Evolutionary conservation across 2,888 invertebrate genomes (phyloP).

Genomic region (Harpagoxenus sublaevis): DNA sequence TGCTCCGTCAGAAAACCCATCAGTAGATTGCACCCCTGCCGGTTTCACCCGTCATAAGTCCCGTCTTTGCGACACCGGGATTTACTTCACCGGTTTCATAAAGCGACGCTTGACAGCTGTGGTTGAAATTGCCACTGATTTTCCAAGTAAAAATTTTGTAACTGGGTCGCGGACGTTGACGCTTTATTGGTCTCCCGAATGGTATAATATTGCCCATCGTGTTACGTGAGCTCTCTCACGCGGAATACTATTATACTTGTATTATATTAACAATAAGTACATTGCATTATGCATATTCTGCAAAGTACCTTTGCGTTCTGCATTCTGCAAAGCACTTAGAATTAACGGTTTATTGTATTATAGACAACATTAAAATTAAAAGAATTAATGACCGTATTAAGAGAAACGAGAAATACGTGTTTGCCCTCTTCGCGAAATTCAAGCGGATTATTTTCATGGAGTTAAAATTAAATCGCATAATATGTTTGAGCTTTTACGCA

Average conservation of each 20-base stretch:
- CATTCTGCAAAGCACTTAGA: background rate
- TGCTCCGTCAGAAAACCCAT: slow-evolving; percentile 38
- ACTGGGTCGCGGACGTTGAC: slow-evolving; percentile 19
- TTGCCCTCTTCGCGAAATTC: background rate
- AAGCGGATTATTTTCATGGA: background rate
- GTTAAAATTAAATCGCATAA: slow-evolving; percentile 22
- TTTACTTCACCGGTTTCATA: slow-evolving; percentile 36
- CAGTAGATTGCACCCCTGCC: slow-evolving; percentile 15
- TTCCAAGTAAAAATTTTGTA: slow-evolving; percentile 40
- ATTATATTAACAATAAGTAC: background rate
- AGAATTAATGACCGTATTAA: slow-evolving; percentile 5
- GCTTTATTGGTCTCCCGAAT: background rate
- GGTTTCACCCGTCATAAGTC: slow-evolving; percentile 1
- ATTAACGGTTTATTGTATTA: background rate
- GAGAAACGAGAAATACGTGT: background rate
- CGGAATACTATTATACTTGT: background rate
- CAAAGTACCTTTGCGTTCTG: background rate
- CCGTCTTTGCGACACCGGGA: slow-evolving; percentile 35
- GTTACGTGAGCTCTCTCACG: background rate
- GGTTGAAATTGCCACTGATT: slow-evolving; percentile 43
- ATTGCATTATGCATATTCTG: background rate
- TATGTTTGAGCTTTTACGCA: background rate
- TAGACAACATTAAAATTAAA: background rate
- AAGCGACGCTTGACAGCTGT: slow-evolving; percentile 19
- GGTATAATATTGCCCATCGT: background rate